Conservation (phyloP, 2,888 invertebrate genomes). For the Eristalis pertinax region DNA sequence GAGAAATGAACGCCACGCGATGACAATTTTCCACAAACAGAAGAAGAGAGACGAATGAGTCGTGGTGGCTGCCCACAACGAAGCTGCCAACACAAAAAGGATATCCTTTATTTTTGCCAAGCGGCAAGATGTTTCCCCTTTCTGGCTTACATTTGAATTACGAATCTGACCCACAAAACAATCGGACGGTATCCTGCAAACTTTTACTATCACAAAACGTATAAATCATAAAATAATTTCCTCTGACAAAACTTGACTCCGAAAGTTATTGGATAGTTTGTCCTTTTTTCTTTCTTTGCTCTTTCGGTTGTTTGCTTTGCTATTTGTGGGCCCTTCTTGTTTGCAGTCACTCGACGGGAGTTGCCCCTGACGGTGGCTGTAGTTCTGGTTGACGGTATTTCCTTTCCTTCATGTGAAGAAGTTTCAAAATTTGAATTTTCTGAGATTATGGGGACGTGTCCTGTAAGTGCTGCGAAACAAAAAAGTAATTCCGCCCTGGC, state of each 20-base stretch:
- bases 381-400: background rate
- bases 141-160: constrained; percentile 59
- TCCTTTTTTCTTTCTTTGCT: background rate
- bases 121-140: constrained; percentile 48
- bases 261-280: constrained; percentile 66
- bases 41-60: constrained; percentile 11
- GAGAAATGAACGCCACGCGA: constrained; percentile 60
- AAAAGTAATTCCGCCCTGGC: constrained; percentile 15
- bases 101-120: constrained; percentile 55
- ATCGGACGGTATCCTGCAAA: constrained; percentile 55
- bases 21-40: constrained; percentile 57
- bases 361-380: background rate
- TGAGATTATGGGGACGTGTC: constrained; percentile 14
- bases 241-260: constrained; percentile 59
- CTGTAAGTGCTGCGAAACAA: constrained; percentile 5
- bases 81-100: constrained; percentile 58
- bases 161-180: constrained; percentile 70
- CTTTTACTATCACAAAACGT: constrained; percentile 71
- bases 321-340: constrained; percentile 1
- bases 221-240: constrained; percentile 72
- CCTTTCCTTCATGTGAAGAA: constrained; percentile 19
- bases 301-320: background rate
- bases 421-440: constrained; percentile 45
- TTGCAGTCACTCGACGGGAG: constrained; percentile 29
- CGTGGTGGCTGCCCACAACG: constrained; percentile 27